These are phyloP conservation scores for Augiades crinisus DNA, from an alignment of 2,888 invertebrate species.

Conservation along the genomic window DNA sequence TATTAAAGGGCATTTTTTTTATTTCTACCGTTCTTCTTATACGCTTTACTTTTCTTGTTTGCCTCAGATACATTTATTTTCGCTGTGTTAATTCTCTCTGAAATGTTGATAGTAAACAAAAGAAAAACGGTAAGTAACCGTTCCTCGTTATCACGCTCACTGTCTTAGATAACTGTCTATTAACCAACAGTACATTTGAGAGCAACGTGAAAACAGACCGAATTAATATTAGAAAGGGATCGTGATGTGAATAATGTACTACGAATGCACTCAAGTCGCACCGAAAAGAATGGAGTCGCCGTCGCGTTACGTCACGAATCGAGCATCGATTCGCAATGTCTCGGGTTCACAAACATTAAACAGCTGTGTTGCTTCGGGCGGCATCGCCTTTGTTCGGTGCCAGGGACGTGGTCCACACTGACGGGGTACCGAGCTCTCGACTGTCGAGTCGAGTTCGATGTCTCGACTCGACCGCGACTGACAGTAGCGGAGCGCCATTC, in stretches of 20 bases:
- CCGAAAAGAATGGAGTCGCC: slow-evolving; percentile 18
- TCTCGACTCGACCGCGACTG: slow-evolving; percentile 31
- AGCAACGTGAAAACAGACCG: not conserved
- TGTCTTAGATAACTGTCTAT: not conserved
- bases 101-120: not conserved
- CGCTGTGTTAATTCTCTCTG: not conserved
- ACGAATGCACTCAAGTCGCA: slow-evolving; percentile 3
- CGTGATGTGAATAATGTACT: not conserved
- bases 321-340: slow-evolving; percentile 62
- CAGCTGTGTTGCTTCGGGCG: slow-evolving; percentile 66
- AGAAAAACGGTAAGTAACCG: not conserved
- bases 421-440: slow-evolving; percentile 35
- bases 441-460: slow-evolving; percentile 49
- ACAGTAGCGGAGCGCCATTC: slow-evolving; percentile 47
- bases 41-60: too few species aligned
- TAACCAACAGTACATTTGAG: not conserved
- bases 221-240: not conserved
- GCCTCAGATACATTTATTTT: too few species aligned
- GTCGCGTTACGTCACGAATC: slow-evolving; percentile 48
- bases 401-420: slow-evolving; percentile 27
- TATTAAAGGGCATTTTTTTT: too few species aligned
- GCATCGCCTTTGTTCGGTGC: slow-evolving; percentile 61
- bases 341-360: slow-evolving; percentile 71
- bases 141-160: not conserved
- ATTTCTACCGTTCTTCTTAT: too few species aligned